Base-by-base conservation (phyloP, 2,113 vertebrate genomes). In the Cichladusa arquata region DNA sequence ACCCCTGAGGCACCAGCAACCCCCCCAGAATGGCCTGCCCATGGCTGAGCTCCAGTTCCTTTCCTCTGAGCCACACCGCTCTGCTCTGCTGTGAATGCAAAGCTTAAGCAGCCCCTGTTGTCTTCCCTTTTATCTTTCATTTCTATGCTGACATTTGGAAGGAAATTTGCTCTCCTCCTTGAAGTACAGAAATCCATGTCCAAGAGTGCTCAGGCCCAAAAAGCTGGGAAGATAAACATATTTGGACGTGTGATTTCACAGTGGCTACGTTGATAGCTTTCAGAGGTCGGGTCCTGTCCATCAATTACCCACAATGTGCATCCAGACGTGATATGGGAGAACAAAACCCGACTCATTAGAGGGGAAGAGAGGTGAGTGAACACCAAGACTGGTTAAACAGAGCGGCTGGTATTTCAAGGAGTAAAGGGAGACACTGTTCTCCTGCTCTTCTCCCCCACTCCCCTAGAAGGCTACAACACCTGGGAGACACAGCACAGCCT, bases 211-310 rank as follows among this genome's bases (percentile, higher is more conserved):
- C 0, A 0, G 87, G 92, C 87, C 91, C 90, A 38, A 92, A 80
- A 92, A 80, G 76, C 72, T 6, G 17, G 80, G 91, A 74, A 96
- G 95, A 97, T 92, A 95, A 97, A 97, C 94, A 87, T 92, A 95
- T 95, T 97, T 95, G 95, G 96, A 96, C 38, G 80, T 96, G 95
- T 94, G 97, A 95, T 96, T 97, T 97, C 95, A 95, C 95, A 96
- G 92, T 22, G 20, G 29, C 85, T 47, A 78, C 5, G 28, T 19
- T 87, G 96, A 96, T 94, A 95, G 96, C 89, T 96, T 87, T 96
- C 85, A 92, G 92, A 96, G 93, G 85, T 87, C 14, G 29, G 80
- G 65, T 88, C 82, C 95, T 96, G 96, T 95, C 97, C 92, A 91
- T 97, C 97, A 97, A 80, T 97, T 97, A 96, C 84, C 86, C 66